These are phyloP conservation scores for Sinocyclocheilus anophthalmus DNA, from an alignment of 2,113 vertebrate species.

Conservation along the genomic window DNA sequence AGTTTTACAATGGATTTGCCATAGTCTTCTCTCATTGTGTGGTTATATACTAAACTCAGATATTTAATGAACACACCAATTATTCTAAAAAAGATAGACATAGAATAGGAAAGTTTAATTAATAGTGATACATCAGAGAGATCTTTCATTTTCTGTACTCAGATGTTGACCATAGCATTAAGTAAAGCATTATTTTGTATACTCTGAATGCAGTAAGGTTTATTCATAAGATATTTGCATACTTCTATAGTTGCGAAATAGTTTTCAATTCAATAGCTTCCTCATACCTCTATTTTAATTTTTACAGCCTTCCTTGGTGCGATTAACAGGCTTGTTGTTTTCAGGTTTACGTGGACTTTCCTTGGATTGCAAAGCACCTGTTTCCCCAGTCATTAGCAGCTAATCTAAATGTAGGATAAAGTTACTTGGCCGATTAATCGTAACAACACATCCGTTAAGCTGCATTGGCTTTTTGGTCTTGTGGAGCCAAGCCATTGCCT, in stretches of 20 bases:
- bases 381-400: conserved; percentile 70
- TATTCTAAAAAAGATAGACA: neutral
- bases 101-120: neutral
- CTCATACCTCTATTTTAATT: conserved; percentile 16
- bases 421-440: conserved; percentile 76
- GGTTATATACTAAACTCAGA: neutral
- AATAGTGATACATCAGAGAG: neutral
- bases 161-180: neutral
- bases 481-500: conserved; percentile 68
- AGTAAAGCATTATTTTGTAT: too few species aligned
- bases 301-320: neutral
- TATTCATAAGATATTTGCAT: too few species aligned
- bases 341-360: conserved; percentile 62
- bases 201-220: too few species aligned
- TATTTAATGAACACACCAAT: neutral
- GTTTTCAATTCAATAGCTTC: neutral
- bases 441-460: conserved; percentile 75
- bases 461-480: conserved; percentile 81
- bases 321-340: conserved; percentile 60
- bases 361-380: conserved; percentile 53
- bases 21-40: neutral
- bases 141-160: neutral
- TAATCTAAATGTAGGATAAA: conserved; percentile 80
- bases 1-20: neutral
- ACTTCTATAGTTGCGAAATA: neutral